Evolutionary conservation across 2,797 vertebrate species (phyloP).

Genomic region (Champsocephalus esox): DNA sequence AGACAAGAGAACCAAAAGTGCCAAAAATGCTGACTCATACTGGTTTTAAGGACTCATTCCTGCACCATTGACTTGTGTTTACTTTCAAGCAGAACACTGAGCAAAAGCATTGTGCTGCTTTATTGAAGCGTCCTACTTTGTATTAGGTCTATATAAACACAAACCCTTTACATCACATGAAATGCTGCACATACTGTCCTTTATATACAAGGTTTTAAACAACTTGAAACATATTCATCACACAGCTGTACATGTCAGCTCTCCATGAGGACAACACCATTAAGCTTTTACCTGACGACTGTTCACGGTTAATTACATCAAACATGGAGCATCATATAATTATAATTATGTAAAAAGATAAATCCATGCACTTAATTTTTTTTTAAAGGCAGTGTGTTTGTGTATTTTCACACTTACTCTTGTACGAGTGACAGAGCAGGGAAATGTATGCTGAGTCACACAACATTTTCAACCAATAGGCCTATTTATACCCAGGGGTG

Average conservation of each 20-base stretch:
- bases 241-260: slow-evolving; percentile 28
- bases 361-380: too few species aligned
- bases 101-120: neutral
- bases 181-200: neutral
- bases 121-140: slow-evolving; percentile 30
- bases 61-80: too few species aligned
- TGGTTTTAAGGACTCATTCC: too few species aligned
- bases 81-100: neutral
- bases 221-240: neutral
- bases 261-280: neutral
- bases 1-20: too few species aligned
- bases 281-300: slow-evolving; percentile 4
- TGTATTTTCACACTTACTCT: neutral
- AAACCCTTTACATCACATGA: slow-evolving; percentile 21
- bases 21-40: too few species aligned
- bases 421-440: neutral
- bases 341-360: neutral
- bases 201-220: neutral
- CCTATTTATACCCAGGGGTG: too few species aligned
- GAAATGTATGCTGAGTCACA: neutral
- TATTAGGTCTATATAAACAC: slow-evolving; percentile 17
- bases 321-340: neutral
- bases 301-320: neutral
- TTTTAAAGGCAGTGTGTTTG: too few species aligned
- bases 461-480: neutral